phyloP scores from a whole-genome alignment of 2,888 invertebrate genomes.

The Aphodius granarius region DNA sequence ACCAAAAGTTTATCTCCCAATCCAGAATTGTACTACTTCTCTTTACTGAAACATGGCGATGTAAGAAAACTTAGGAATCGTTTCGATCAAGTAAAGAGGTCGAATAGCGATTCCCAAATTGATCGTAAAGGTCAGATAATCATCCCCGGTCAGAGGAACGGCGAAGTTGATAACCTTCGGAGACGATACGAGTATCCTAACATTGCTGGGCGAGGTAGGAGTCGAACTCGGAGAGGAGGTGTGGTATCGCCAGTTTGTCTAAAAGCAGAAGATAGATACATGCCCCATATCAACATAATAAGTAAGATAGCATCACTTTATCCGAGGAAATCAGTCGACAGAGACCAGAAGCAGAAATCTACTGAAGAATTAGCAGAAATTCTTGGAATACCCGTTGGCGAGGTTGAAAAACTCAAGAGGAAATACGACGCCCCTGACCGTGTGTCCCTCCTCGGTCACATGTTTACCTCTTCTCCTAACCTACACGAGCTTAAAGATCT shows the following conservation, averaged over 20 bases:
- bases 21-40: constrained; percentile 63
- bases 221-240: constrained; percentile 55
- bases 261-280: constrained; percentile 70
- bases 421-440: constrained; percentile 67
- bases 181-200: constrained; percentile 62
- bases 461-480: constrained; percentile 80
- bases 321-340: constrained; percentile 46
- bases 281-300: constrained; percentile 90
- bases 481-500: constrained; percentile 76
- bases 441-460: constrained; percentile 71
- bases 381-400: constrained; percentile 59
- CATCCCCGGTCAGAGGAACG: constrained; percentile 52
- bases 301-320: constrained; percentile 74
- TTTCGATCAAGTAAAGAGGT: constrained; percentile 69
- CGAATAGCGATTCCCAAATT: constrained; percentile 80
- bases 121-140: constrained; percentile 59
- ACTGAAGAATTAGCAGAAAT: constrained; percentile 49
- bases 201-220: constrained; percentile 54
- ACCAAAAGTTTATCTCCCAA: constrained; percentile 76
- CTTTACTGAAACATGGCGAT: constrained; percentile 74
- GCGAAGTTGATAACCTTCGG: constrained; percentile 64
- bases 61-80: constrained; percentile 76
- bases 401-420: constrained; percentile 72
- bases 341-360: constrained; percentile 36
- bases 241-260: constrained; percentile 67